Base-by-base conservation (phyloP, 2,113 vertebrate genomes). In the Chascanopsetta lugubris region DNA sequence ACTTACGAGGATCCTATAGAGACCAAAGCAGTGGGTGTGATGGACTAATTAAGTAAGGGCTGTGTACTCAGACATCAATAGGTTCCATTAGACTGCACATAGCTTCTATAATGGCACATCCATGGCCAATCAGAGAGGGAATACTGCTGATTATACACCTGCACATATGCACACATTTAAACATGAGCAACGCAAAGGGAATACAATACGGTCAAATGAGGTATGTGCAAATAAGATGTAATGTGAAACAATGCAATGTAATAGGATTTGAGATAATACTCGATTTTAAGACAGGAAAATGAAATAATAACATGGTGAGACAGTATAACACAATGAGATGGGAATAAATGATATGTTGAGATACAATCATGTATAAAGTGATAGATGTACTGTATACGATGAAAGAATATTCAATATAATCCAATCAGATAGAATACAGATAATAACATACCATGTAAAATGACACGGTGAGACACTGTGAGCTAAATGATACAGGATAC, bases 21-120 rank as follows among this genome's bases (percentile, higher is more conserved):
- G 83, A 90, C 82, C 82, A 86, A 90, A 89, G 76, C 87, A 86
- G 84, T 88, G 85, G 87, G 85, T 86, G 82, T 90, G 82, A 90
- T 87, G 71, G 83, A 84, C 89, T 89, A 91, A 90, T 91, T 92
- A 89, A 85, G 82, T 51, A 79, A 76, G 84, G 70, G 73, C 75
- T 88, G 79, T 89, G 78, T 89, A 80, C 82, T 89, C 83, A 89
- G 55, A 89, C 81, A 87, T 90, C 88, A 91, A 90, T 88, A 86
- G 85, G 83, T 91, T 91, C 87, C 87, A 82, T 91, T 85, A 89
- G 85, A 91, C 84, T 88, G 84, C 84, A 88, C 89, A 90, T 77
- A 80, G 80, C 81, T 63, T 77, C 83, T 81, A 85, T 89, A 90
- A 88, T 82, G 74, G 67, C 77, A 56, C 56, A 50, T 73, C 54